Evolutionary conservation across 2,797 vertebrate genomes (phyloP), one percentile per base, ranked within the genome.

Genomic region (Bovichtus diacanthus): DNA sequence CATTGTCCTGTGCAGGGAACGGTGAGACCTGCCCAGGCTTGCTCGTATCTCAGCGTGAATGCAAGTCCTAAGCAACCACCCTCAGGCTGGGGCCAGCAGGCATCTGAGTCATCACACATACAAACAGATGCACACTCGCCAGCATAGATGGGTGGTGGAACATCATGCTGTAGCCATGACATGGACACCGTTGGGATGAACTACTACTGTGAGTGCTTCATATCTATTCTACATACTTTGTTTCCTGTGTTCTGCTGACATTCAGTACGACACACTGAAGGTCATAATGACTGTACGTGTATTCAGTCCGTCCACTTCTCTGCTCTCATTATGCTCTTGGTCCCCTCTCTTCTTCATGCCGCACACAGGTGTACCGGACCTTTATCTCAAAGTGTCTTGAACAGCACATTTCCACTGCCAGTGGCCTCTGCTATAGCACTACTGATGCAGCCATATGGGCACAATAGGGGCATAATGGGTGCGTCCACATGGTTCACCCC

Each of bases 371-470:
- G 78, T 41, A 70, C 70, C 49, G 69, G 79, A 84, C 81, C 72
- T 90, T 92, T 92, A 84, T 91, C 58, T 78, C 73, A 92, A 94
- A 93, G 83, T 91, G 82, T 93, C 86, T 83, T 84, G 69, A 87
- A 21, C 86, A 94, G 94, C 94, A 93, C 62, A 93, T 95, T 94
- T 90, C 72, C 64, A 74, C 88, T 84, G 83, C 56, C 76, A 70
- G 50, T 53, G 65, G 66, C 79, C 84, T 81, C 76, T 81, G 82
- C 79, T 83, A 44, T 53, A 72, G 56, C 61, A 59, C 86, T 81
- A 93, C 90, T 90, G 93, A 91, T 93, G 68, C 80, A 73, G 79
- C 82, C 51, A 68, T 81, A 77, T 78, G 71, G 88, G 81, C 85
- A 93, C 90, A 94, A 95, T 88, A 66, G 86, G 74, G 83, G 82